These are phyloP conservation scores for Drosophila melanica DNA, from an alignment of 1,140 invertebrate genomes.

Conservation along the genomic window DNA sequence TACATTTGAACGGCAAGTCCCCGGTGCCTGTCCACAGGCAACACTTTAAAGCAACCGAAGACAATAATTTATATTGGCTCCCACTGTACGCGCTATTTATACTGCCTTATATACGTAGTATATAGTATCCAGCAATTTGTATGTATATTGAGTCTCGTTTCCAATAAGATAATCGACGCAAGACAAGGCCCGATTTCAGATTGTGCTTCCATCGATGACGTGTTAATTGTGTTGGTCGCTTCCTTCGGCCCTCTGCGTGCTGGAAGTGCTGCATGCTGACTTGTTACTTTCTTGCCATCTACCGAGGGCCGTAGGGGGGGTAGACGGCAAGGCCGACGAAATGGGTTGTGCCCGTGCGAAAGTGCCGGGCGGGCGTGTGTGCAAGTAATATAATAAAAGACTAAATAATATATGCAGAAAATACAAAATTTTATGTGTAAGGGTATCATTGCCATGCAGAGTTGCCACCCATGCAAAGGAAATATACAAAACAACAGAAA, in stretches of 20 bases:
- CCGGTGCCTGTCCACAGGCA: conserved; percentile 32
- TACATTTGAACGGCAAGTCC: conserved; percentile 56
- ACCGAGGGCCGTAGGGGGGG: neutral
- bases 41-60: conserved; percentile 60
- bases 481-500: neutral
- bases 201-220: conserved; percentile 45
- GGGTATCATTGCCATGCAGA: conserved; percentile 32
- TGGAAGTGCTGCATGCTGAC: conserved; percentile 40
- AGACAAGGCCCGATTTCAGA: conserved; percentile 46
- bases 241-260: conserved; percentile 8
- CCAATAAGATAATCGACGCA: conserved; percentile 49
- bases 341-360: conserved; percentile 35
- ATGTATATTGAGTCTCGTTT: conserved; percentile 26
- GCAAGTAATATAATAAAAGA: conserved; percentile 24
- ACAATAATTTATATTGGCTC: conserved; percentile 63
- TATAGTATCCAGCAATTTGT: neutral
- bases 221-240: conserved; percentile 43
- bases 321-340: conserved; percentile 3
- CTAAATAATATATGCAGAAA: conserved; percentile 27
- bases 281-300: conserved; percentile 29
- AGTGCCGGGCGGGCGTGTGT: conserved; percentile 12
- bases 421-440: neutral
- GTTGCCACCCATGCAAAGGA: conserved; percentile 9
- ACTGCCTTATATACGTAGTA: conserved; percentile 1
- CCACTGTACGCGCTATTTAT: conserved; percentile 4